phyloP scores from a whole-genome alignment of 2,797 vertebrate species.

The Poeciliopsis presidionis region DNA sequence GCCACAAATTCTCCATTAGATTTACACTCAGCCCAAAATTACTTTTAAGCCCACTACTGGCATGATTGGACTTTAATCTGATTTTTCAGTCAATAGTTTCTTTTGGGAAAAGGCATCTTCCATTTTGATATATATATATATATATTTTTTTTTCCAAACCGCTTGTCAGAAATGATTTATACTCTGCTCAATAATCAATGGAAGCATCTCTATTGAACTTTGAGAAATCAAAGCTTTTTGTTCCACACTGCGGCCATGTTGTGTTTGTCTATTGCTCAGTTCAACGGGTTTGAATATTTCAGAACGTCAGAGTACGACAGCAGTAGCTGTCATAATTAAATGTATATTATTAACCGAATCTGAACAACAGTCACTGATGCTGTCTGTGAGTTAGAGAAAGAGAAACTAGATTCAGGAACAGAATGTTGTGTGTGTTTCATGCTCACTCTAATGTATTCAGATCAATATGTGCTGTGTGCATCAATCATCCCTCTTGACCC shows the following conservation, averaged over 20 bases:
- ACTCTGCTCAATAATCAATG: background rate
- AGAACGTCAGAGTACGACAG: constrained; percentile 19
- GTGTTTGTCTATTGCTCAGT: background rate
- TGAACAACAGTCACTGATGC: constrained; percentile 26
- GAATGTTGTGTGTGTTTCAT: background rate
- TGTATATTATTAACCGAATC: constrained; percentile 16
- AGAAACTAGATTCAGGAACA: background rate
- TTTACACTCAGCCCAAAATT: background rate
- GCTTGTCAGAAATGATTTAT: background rate
- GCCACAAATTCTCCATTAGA: background rate
- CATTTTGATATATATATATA: background rate
- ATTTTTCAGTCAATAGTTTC: background rate
- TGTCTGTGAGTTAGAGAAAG: background rate
- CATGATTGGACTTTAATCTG: background rate
- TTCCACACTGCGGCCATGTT: background rate
- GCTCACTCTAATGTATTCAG: constrained; percentile 31
- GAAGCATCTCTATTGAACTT: background rate
- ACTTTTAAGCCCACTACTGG: background rate
- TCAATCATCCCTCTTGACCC: constrained; percentile 29
- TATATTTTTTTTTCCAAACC: background rate
- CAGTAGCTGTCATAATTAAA: constrained; percentile 22
- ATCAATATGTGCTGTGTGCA: constrained; percentile 36
- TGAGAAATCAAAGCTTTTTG: background rate
- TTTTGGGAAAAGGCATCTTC: background rate
- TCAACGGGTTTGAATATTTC: background rate